Base-by-base conservation (phyloP, 2,888 invertebrate species). In the Clepsis dumicolana region DNA sequence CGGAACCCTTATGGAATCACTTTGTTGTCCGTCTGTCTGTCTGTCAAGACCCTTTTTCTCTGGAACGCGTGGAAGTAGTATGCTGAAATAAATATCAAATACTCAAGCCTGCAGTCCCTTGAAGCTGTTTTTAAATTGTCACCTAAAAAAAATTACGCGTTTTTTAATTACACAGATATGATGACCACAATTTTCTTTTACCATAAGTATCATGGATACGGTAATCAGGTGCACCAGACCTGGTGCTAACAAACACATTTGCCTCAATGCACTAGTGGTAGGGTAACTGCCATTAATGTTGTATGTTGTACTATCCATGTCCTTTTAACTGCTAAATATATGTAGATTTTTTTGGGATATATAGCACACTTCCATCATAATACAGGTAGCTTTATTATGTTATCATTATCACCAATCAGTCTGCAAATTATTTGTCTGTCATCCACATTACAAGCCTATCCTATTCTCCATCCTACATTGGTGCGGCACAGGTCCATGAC, bases 401-500 rank as follows among this genome's bases (percentile, higher is more conserved):
- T 21, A 48, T 48, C 21, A 21, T 21, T n/a, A 48, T 48, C 21
- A 48, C 2, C 21, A 48, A 12, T 3, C 18, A 12, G 0, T 14
- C 12, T 48, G 48, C 21, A 5, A 21, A 48, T 48, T 2, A 48
- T 48, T 48, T 48, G 21, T 48, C 10, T 67, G 63, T 63, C 67
- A 57, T 64, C 38, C 41, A 32, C 12, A 48, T 56, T 12, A 27
- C 41, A 48, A 53, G 44, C 54, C 44, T n/a, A n/a, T n/a, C n/a
- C n/a, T n/a, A n/a, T n/a, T n/a, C 41, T 61, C 25, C 44, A 67
- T 44, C 48, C 16, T 8, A 14, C 0, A 7, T 29, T 41, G 35
- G 52, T 61, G 65, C 63, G 35, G 38, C 48, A 54, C 63, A 62
- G 64, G 65, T 71, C 77, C 78, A 81, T 78, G 79, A 79, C 77